Base-by-base conservation (phyloP, 2,113 vertebrate genomes). In the Pelusios castaneus region DNA sequence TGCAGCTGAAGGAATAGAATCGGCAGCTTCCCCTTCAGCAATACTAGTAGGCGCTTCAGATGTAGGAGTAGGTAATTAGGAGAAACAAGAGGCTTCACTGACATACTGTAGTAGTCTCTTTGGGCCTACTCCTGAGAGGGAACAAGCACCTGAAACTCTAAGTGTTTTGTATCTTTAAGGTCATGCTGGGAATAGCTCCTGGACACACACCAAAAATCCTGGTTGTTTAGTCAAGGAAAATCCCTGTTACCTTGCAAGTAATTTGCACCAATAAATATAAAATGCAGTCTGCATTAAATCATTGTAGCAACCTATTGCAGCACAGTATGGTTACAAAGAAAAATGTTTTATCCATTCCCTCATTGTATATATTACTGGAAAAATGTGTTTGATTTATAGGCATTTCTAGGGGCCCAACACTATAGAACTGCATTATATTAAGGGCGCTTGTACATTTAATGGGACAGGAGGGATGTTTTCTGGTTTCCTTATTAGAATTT, bases 321-420 rank as follows among this genome's bases (percentile, higher is more conserved):
- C 3, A 22, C 10, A 1, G 2, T 0, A 27, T 52, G 83, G 29
- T 60, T 29, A 34, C 77, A 41, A 91, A 91, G 94, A 92, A 63
- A 41, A 89, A 63, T 60, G 1, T 47, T 73, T 82, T 75, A 90
- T 88, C 79, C 73, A 6, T 77, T 93, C 78, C 85, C 94, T 54
- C 25, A 29, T 63, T 88, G 52, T 29, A 81, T 92, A 82, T 19
- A 34, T 87, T 78, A 83, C 87, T 92, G 81, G 67, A 92, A 82
- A 85, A 80, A 91, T 92, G 85, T 29, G 1, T 22, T 86, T 88
- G 91, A 88, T 95, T 97, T 95, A 89, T 80, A 85, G 92, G 21
- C 38, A 58, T 8, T 86, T 82, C 70, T 81, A 54, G 54, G 51
- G 51, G 73, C 38, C 95, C 11, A 24, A 58, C 58, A 24, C 3